These are phyloP conservation scores for Isoperla grammatica DNA, from an alignment of 2,888 invertebrate genomes.

Conservation along the genomic window DNA sequence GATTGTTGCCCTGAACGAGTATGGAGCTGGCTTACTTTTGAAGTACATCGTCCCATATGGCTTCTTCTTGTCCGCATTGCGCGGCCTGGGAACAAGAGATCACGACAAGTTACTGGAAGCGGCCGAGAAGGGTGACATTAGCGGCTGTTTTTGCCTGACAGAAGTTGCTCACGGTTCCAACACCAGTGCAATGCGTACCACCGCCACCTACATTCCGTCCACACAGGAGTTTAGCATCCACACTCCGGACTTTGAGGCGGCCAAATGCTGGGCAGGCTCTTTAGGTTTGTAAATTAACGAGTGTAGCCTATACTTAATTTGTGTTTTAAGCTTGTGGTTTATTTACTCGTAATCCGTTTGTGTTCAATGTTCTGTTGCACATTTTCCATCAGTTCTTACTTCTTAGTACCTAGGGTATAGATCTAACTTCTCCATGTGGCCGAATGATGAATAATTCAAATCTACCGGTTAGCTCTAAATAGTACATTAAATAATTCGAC, in stretches of 20 bases:
- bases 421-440: too few species aligned
- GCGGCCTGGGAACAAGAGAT: constrained; percentile 26
- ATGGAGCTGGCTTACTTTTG: constrained; percentile 26
- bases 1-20: constrained; percentile 24
- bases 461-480: too few species aligned
- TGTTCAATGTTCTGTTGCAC: too few species aligned
- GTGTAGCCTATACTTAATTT: too few species aligned
- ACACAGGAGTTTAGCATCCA: constrained; percentile 48
- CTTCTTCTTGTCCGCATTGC: constrained; percentile 26
- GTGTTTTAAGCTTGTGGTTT: too few species aligned
- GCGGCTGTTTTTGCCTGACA: constrained; percentile 50
- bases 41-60: constrained; percentile 29
- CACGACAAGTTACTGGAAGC: constrained; percentile 47
- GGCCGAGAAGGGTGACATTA: constrained; percentile 38
- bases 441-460: too few species aligned
- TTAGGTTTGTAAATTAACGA: constrained; percentile 34
- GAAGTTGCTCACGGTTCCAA: constrained; percentile 52
- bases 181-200: constrained; percentile 47
- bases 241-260: constrained; percentile 50
- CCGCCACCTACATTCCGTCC: constrained; percentile 45
- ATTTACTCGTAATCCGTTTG: too few species aligned
- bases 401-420: too few species aligned
- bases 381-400: too few species aligned
- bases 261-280: constrained; percentile 52
- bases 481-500: too few species aligned